Conservation (phyloP, 2,797 vertebrate genomes). For the Ciconia nigra region DNA sequence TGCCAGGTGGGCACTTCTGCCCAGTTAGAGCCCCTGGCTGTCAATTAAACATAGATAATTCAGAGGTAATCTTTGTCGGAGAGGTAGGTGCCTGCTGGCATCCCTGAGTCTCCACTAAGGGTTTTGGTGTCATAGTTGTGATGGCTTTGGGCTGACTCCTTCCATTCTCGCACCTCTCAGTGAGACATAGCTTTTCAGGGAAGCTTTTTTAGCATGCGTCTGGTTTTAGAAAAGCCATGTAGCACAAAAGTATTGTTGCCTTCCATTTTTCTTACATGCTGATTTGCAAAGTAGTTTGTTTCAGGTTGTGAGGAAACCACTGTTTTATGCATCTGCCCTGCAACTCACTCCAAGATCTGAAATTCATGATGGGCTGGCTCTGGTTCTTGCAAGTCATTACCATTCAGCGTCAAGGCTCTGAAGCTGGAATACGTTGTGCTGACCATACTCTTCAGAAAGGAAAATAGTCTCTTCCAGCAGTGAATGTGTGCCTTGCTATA, state of each 20-base stretch:
- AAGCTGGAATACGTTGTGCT: neutral
- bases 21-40: neutral
- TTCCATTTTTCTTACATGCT: neutral
- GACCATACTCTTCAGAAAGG: neutral
- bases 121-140: neutral
- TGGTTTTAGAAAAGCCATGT: neutral
- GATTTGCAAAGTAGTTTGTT: neutral
- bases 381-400: neutral
- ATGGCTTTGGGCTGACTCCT: neutral
- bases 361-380: neutral
- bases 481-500: neutral
- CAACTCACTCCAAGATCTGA: neutral
- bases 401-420: neutral
- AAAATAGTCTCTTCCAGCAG: neutral
- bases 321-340: neutral
- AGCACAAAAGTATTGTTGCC: neutral
- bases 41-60: neutral
- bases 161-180: neutral
- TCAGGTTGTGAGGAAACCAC: neutral
- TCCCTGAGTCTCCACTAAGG: neutral
- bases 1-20: neutral
- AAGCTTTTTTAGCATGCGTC: fast-evolving
- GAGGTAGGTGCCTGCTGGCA: neutral
- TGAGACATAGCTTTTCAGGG: neutral
- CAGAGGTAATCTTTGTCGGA: neutral